Conservation (phyloP, 2,888 invertebrate species). For the Aporophyla lueneburgensis region DNA sequence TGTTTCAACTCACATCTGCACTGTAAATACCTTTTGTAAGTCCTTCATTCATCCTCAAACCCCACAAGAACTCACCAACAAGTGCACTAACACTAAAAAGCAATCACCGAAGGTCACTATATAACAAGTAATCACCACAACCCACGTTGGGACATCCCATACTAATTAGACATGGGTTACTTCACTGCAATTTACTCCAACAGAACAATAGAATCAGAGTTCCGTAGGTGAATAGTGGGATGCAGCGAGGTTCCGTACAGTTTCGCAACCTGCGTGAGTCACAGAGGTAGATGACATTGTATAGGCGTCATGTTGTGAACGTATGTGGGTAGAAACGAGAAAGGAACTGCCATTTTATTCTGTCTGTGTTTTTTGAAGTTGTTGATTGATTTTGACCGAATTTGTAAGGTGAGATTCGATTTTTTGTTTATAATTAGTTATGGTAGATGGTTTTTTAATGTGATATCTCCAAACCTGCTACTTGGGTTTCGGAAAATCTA, state of each 20-base stretch:
- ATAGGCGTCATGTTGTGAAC: slow-evolving; percentile 22
- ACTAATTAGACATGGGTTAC: slow-evolving; percentile 46
- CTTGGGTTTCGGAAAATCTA: neutral
- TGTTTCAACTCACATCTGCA: too few species aligned
- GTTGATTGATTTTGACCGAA: slow-evolving; percentile 24
- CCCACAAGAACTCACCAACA: neutral
- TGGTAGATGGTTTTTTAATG: neutral
- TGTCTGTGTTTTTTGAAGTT: slow-evolving; percentile 9
- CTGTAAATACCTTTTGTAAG: too few species aligned
- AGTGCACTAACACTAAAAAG: slow-evolving; percentile 21
- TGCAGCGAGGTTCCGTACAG: slow-evolving; percentile 52
- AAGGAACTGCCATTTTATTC: slow-evolving; percentile 30
- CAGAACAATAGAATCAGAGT: slow-evolving; percentile 61
- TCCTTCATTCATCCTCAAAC: too few species aligned
- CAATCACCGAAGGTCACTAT: neutral
- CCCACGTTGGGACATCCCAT: slow-evolving; percentile 47
- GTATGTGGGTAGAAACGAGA: slow-evolving; percentile 35
- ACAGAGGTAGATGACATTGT: slow-evolving; percentile 52
- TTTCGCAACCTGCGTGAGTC: slow-evolving; percentile 50
- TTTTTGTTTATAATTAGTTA: slow-evolving; percentile 8
- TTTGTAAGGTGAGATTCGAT: slow-evolving; percentile 25
- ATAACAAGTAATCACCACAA: neutral
- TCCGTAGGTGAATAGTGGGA: slow-evolving; percentile 66
- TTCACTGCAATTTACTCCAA: slow-evolving; percentile 48
- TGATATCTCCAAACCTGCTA: neutral